A percentile compares a stretch with the other conserved stretches of the same genome.
These are phyloP conservation scores for Acronicta alni DNA, from an alignment of 2,888 invertebrate genomes.

Conservation along the genomic window DNA sequence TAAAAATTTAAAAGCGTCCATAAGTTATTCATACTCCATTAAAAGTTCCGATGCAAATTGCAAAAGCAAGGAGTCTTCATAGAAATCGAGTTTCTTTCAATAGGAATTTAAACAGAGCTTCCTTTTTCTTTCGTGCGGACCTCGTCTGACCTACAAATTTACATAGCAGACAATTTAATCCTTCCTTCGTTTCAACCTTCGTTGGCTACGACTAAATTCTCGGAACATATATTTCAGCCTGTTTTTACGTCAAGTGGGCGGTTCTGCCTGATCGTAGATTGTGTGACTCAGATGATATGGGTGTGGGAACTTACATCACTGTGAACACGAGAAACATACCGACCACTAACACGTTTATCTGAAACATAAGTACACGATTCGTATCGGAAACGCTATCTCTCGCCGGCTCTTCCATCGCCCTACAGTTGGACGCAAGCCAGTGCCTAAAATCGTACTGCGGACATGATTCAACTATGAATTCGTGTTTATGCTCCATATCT, in stretches of 20 bases:
- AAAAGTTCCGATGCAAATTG: conserved; percentile 49
- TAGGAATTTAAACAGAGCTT: conserved; percentile 53
- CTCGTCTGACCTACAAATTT: conserved; percentile 68
- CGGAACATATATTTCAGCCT: conserved; percentile 73
- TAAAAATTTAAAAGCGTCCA: conserved; percentile 58
- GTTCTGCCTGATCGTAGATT: conserved; percentile 75
- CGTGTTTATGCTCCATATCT: conserved; percentile 71
- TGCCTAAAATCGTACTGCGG: conserved; percentile 78
- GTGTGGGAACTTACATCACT: conserved; percentile 80
- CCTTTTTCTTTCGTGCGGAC: conserved; percentile 59
- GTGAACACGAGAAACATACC: conserved; percentile 64
- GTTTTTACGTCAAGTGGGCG: conserved; percentile 81
- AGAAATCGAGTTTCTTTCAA: conserved; percentile 58
- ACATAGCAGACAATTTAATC: conserved; percentile 69
- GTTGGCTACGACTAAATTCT: conserved; percentile 66
- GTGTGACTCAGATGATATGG: conserved; percentile 81
- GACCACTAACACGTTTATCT: conserved; percentile 72
- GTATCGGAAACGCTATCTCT: conserved; percentile 74
- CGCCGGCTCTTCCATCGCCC: conserved; percentile 66
- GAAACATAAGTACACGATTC: conserved; percentile 70
- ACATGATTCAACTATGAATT: conserved; percentile 75
- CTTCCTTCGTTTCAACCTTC: conserved; percentile 64
- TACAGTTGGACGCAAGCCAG: conserved; percentile 82
- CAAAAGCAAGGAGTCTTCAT: conserved; percentile 36
- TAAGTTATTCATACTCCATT: conserved; percentile 55